Conservation (phyloP, 2,797 vertebrate species). For the Dromococcyx pavoninus region DNA sequence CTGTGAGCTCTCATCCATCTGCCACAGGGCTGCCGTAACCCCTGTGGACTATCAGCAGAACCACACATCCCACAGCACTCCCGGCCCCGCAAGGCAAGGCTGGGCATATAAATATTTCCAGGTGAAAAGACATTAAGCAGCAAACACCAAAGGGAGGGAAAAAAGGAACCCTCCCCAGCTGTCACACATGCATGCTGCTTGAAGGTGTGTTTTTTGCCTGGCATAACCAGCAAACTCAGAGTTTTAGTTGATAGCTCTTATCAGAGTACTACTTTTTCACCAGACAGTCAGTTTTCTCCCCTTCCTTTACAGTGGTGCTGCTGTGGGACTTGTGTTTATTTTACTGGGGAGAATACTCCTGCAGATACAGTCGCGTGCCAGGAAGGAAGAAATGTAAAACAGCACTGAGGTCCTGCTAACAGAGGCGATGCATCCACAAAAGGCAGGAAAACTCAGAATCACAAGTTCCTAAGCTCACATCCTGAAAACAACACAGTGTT, state of each 20-base stretch:
- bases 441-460: neutral
- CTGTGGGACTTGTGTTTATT: neutral
- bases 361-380: neutral
- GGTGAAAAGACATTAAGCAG: neutral
- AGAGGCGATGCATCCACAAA: accelerated
- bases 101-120: neutral
- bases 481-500: neutral
- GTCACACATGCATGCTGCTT: accelerated
- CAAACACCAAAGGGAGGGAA: neutral
- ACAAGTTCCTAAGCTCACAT: neutral
- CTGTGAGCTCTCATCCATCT: accelerated
- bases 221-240: neutral
- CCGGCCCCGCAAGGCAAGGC: neutral
- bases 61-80: neutral
- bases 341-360: neutral
- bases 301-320: neutral
- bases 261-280: neutral
- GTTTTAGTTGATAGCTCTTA: neutral
- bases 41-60: accelerated
- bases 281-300: neutral
- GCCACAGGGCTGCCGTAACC: accelerated
- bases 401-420: neutral
- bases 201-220: neutral
- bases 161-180: neutral
- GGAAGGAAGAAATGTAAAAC: neutral